Evolutionary conservation across 1,140 invertebrate genomes (phyloP), one percentile per base, ranked within the genome.

Genomic region (Drosophila neocordata): DNA sequence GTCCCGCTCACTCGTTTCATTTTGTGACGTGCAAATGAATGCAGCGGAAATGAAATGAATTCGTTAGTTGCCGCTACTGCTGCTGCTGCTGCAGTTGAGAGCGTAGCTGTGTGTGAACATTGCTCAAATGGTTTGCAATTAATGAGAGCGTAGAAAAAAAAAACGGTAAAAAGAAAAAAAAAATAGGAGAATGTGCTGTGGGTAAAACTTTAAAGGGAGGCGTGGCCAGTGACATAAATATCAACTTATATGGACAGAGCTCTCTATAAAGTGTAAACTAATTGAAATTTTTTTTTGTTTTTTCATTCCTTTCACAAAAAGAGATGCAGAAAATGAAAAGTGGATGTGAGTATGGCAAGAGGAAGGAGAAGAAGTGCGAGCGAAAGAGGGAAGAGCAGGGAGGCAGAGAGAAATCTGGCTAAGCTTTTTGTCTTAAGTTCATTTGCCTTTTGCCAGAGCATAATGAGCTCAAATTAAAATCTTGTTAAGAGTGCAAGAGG

Each of bases 41-140:
- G 81, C 81, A 85, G 77, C 82, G 81, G 81, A 84, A 84, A 84
- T 85, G 77, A 84, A 84, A 84, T 84, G 81, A 84, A 84, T 84
- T 84, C 81, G 81, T 84, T 84, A 84, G 81, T 48, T 48, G 41
- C 41, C 20, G 41, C 41, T 48, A 15, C 41, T 48, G 41, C 15
- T 31, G 27, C 1, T 31, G 41, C 15, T 77, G 77, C 81, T 78
- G 77, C 81, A 84, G 80, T 73, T 83, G 81, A 84, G 81, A 84
- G 81, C 81, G 41, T 48, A 48, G 41, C 41, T 48, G 41, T 48
- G 41, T 85, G 81, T 84, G 81, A 84, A 84, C 81, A 84, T 85
- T 73, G 75, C 73, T 61, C 72, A 84, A 84, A 84, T 77, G 77
- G 81, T 77, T 84, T 65, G 81, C 81, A 84, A 84, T 84, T 84